These are phyloP conservation scores for Aphodius sticticus DNA, from an alignment of 2,888 invertebrate species.

Conservation along the genomic window DNA sequence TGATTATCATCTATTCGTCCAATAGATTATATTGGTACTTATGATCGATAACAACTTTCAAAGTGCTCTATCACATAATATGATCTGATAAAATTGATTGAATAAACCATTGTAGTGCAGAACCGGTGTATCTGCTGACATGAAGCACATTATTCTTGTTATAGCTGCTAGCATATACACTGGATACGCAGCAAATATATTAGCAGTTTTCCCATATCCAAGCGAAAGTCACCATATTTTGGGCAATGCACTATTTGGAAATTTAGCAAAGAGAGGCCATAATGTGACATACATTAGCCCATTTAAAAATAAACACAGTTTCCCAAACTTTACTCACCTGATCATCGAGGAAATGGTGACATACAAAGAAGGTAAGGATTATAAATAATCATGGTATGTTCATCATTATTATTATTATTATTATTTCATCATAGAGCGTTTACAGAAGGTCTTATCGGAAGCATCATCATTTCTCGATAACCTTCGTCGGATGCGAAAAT, in stretches of 20 bases:
- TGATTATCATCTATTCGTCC: no score
- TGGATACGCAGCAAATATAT: not conserved
- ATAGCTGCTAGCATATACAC: not conserved
- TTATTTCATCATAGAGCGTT: not conserved
- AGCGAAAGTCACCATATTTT: slow-evolving; percentile 20
- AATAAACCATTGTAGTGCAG: no score
- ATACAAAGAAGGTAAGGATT: slow-evolving; percentile 11
- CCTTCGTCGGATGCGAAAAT: not conserved
- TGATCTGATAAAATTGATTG: no score
- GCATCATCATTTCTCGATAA: not conserved
- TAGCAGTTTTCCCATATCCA: not conserved
- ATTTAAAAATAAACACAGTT: not conserved
- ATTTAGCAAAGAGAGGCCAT: slow-evolving; percentile 6
- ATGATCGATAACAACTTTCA: no score
- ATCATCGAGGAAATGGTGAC: not conserved
- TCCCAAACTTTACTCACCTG: not conserved
- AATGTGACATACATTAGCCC: slow-evolving; percentile 11
- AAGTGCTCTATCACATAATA: no score
- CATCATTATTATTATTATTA: not conserved
- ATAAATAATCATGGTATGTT: not conserved
- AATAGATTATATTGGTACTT: no score
- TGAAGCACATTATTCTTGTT: not conserved
- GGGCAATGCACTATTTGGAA: not conserved
- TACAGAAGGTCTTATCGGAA: not conserved
- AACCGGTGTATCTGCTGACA: no score